Conservation (phyloP, 2,888 invertebrate species). For the Dastarcus helophoroides region DNA sequence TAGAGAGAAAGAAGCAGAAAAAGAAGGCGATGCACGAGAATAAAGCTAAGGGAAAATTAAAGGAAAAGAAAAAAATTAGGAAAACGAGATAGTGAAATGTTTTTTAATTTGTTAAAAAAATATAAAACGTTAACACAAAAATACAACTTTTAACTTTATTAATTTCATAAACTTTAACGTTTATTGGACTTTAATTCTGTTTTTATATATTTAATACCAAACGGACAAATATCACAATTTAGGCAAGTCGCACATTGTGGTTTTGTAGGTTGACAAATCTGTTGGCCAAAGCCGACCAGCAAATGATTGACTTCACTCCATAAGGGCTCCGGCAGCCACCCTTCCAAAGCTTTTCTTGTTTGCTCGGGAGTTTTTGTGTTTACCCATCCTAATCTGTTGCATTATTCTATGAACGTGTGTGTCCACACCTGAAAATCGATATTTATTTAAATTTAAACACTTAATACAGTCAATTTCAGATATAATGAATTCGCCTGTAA, state of each 20-base stretch:
- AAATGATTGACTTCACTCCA: slow-evolving; percentile 86
- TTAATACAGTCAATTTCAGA: too few species aligned
- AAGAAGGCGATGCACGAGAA: slow-evolving; percentile 48
- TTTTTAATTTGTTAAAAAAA: too few species aligned
- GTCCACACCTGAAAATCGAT: slow-evolving; percentile 82
- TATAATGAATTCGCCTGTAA: too few species aligned
- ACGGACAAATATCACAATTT: slow-evolving; percentile 74
- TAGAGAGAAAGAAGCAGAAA: slow-evolving; percentile 57
- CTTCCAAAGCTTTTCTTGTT: slow-evolving; percentile 71
- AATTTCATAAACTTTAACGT: too few species aligned
- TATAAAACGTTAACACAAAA: too few species aligned
- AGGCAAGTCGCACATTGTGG: slow-evolving; percentile 79
- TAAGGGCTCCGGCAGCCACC: slow-evolving; percentile 74
- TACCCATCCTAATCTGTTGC: slow-evolving; percentile 84
- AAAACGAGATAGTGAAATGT: too few species aligned
- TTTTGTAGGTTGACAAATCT: slow-evolving; percentile 69
- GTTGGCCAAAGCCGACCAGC: slow-evolving; percentile 96
- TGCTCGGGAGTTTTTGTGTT: slow-evolving; percentile 76
- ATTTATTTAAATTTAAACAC: too few species aligned
- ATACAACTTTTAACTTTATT: too few species aligned
- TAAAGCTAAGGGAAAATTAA: slow-evolving; percentile 31
- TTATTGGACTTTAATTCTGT: slow-evolving; percentile 13
- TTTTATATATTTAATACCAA: slow-evolving; percentile 33
- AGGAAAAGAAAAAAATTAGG: slow-evolving; percentile 30
- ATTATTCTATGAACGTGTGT: slow-evolving; percentile 95